Evolutionary conservation across 2,113 vertebrate species (phyloP), one percentile per base, ranked within the genome.

Genomic region (Megaleporinus macrocephalus): DNA sequence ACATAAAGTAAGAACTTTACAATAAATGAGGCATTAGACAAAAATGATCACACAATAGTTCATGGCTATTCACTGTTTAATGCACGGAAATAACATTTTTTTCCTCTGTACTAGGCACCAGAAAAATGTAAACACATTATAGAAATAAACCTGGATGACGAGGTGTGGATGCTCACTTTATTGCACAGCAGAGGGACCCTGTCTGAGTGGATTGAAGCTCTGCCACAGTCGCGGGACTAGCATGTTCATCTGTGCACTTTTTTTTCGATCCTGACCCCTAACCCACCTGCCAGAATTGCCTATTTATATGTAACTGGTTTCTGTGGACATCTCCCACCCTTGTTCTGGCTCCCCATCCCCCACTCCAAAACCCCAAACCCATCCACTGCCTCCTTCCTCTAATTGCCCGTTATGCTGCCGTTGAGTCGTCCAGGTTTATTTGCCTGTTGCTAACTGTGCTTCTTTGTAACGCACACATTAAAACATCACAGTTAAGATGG

Each of bases 61-160:
- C 89, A 88, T 79, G 89, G 93, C 91, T 94, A 89, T 95, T 94
- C 93, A 95, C 93, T 87, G 92, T 96, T 96, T 94, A 96, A 96
- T 97, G 93, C 95, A 95, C 91, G 93, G 92, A 96, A 94, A 95
- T 92, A 94, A 95, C 92, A 94, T 94, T 53, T 78, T 36, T 87
- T 94, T 93, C 83, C 78, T 96, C 94, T 95, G 93, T 95, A 96
- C 93, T 95, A 98, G 96, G 97, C 97, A 98, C 97, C 96, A 96
- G 95, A 97, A 95, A 82, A 95, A 96, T 97, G 96, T 97, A 97
- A 98, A 97, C 95, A 95, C 94, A 91, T 93, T 90, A 94, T 93
- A 92, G 91, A 94, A 95, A 97, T 96, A 96, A 96, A 97, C 96
- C 96, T 96, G 96, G 96, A 97, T 88, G 91, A 93, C 89, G 11